Evolutionary conservation across 2,797 vertebrate genomes (phyloP).

Genomic region (Pyrocephalus nanus): DNA sequence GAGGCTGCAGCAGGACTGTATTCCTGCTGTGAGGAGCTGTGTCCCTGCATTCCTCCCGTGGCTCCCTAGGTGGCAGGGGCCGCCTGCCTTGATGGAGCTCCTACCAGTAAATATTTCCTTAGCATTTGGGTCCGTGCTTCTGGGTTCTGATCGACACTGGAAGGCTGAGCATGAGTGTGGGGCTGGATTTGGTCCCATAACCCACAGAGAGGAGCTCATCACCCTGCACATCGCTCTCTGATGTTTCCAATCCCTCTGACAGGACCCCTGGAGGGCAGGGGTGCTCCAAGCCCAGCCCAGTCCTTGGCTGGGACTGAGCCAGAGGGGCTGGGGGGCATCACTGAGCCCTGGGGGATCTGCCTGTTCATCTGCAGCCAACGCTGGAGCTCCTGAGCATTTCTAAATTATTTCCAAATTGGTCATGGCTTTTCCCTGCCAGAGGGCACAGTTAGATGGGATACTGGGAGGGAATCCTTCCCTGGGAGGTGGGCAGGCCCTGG

Average conservation of each 20-base stretch:
- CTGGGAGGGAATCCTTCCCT: neutral
- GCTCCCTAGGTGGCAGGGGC: neutral
- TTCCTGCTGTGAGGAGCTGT: accelerated
- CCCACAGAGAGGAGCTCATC: neutral
- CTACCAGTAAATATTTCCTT: too few species aligned
- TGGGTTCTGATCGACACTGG: accelerated
- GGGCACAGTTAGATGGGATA: neutral
- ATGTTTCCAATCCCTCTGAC: neutral
- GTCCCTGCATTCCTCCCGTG: neutral
- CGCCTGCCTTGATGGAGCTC: neutral
- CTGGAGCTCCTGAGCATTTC: neutral
- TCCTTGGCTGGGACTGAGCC: accelerated
- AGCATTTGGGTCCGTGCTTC: neutral
- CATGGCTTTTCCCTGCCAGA: neutral
- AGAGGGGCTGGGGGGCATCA: accelerated
- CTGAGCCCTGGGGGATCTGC: neutral
- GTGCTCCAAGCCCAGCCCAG: neutral
- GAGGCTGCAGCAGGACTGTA: neutral
- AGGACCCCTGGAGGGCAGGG: neutral
- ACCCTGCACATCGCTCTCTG: accelerated
- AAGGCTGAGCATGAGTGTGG: accelerated
- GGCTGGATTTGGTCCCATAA: too few species aligned
- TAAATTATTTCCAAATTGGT: neutral
- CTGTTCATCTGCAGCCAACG: neutral
- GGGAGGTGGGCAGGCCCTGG: neutral